Evolutionary conservation across 1,140 invertebrate species (phyloP).

Genomic region (Dreissena polymorpha): DNA sequence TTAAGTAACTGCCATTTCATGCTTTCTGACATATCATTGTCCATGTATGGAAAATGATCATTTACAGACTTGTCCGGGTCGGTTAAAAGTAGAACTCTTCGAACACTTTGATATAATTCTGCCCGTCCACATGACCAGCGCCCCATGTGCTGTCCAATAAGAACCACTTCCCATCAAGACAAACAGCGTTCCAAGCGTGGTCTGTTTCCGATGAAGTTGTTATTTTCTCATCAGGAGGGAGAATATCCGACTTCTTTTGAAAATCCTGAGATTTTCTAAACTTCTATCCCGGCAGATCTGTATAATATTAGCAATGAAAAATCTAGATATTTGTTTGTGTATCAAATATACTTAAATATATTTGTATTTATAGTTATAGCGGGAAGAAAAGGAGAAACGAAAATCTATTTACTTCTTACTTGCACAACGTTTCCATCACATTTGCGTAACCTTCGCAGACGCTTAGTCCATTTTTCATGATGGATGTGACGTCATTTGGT

Average conservation of each 20-base stretch:
- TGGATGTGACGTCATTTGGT: not conserved
- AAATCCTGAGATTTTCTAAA: conserved; percentile 84
- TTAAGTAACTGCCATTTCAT: conserved; percentile 57
- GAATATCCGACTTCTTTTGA: conserved; percentile 98
- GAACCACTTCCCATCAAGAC: conserved; percentile 61
- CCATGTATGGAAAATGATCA: conserved; percentile 80
- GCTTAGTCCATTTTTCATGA: conserved; percentile 26
- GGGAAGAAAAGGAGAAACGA: no score
- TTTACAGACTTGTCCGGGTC: conserved; percentile 80
- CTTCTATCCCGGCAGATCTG: no score
- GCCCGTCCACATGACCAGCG: conserved; percentile 65
- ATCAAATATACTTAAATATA: no score
- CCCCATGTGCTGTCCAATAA: conserved; percentile 79
- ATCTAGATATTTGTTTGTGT: no score
- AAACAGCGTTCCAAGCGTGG: conserved; percentile 70
- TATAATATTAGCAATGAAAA: no score
- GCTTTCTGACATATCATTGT: conserved; percentile 58
- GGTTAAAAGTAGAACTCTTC: conserved; percentile 79
- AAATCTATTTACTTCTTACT: not conserved
- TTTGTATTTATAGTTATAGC: no score
- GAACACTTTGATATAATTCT: conserved; percentile 53
- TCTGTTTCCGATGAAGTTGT: conserved; percentile 91
- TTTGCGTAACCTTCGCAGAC: conserved; percentile 43
- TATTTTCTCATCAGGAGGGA: conserved; percentile 94
- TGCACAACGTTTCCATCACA: conserved; percentile 43